Conservation (phyloP, 2,113 vertebrate genomes). For the Myotis brandtii region DNA sequence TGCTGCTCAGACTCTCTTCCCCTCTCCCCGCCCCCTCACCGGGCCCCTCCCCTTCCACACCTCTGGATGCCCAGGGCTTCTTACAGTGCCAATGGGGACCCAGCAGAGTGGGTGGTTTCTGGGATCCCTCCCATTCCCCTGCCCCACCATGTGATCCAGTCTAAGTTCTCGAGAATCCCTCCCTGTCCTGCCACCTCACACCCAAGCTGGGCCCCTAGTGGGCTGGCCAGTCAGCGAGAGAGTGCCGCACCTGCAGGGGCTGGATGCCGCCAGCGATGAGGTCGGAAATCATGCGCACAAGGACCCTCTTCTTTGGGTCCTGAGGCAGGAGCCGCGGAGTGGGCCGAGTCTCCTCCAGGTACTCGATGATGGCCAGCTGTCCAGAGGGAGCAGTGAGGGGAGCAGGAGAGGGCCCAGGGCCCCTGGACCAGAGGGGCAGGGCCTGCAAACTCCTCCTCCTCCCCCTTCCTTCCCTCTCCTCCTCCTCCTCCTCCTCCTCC, state of each 20-base stretch:
- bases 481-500: too few species aligned
- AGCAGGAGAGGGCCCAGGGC: background rate
- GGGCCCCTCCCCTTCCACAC: background rate
- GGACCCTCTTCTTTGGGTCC: conserved; percentile 91
- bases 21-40: background rate
- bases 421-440: background rate
- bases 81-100: background rate
- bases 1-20: background rate
- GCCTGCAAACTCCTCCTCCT: background rate
- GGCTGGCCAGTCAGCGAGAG: background rate
- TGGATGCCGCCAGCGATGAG: conserved; percentile 95
- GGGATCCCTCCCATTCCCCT: background rate
- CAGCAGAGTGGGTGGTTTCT: background rate
- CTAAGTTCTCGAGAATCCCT: background rate
- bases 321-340: conserved; percentile 91
- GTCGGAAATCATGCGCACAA: conserved; percentile 94
- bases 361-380: conserved; percentile 97
- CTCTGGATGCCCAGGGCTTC: background rate
- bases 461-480: too few species aligned
- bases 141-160: background rate
- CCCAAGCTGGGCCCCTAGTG: background rate
- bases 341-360: conserved; percentile 94
- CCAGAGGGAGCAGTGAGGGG: conserved; percentile 31
- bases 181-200: background rate
- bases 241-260: conserved; percentile 92